Percentiles rank a stretch among this genome's conserved stretches.
phyloP scores from a whole-genome alignment of 2,888 invertebrate species.

The Polydesmus complanatus region DNA sequence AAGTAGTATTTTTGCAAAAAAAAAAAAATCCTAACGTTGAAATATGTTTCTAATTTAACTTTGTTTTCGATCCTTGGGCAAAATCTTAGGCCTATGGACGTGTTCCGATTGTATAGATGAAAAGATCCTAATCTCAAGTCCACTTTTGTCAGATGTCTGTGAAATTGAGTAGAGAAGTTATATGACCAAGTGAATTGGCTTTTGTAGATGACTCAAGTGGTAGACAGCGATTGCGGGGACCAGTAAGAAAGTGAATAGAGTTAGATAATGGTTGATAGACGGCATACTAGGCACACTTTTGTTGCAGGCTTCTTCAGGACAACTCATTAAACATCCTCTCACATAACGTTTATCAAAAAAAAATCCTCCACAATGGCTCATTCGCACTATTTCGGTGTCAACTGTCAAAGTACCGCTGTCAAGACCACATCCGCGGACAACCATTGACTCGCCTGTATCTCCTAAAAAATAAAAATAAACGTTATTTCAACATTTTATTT shows the following conservation, averaged over 20 bases:
- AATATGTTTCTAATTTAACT: no score
- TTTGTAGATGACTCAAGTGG: not conserved
- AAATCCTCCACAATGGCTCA: constrained; percentile 95
- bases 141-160: not conserved
- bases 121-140: no score
- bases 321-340: constrained; percentile 85
- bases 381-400: constrained; percentile 88
- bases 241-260: not conserved
- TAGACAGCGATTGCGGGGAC: not conserved
- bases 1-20: no score
- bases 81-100: no score
- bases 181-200: not conserved
- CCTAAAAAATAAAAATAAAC: constrained; percentile 41
- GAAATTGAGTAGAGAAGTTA: not conserved
- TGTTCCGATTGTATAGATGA: no score
- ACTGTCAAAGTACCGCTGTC: constrained; percentile 91
- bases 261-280: not conserved
- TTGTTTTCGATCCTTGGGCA: no score
- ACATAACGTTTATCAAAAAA: constrained; percentile 79
- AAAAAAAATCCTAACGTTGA: no score
- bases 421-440: constrained; percentile 83
- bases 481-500: no score
- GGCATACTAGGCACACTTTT: not conserved
- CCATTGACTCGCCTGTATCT: constrained; percentile 62
- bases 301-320: constrained; percentile 87